phyloP scores from a whole-genome alignment of 2,888 invertebrate species.

The Creontiades dilutus region DNA sequence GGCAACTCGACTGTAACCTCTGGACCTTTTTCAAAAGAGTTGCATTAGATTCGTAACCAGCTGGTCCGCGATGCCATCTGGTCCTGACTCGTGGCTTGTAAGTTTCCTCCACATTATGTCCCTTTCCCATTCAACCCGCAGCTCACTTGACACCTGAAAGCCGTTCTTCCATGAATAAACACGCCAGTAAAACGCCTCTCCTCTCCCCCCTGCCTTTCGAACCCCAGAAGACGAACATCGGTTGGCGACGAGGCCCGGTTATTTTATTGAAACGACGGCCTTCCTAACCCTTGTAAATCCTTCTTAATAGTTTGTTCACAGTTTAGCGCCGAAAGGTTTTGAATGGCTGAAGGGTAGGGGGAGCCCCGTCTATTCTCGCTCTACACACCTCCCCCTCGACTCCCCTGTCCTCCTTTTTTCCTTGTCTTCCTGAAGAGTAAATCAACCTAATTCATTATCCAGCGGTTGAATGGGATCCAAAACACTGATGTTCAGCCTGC shows the following conservation, averaged over 20 bases:
- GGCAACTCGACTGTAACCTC: too few species aligned
- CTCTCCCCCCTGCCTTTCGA: neutral
- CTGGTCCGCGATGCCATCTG: neutral
- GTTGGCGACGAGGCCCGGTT: neutral
- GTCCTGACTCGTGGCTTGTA: neutral
- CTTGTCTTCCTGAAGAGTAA: conserved; percentile 32
- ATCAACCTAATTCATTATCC: conserved; percentile 63
- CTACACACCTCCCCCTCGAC: neutral
- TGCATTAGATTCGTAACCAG: neutral
- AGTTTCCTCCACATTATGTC: conserved; percentile 9
- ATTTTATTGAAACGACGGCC: conserved; percentile 12
- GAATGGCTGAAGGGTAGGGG: neutral
- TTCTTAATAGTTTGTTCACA: conserved; percentile 42
- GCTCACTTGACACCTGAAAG: conserved; percentile 13
- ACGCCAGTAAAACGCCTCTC: conserved; percentile 5
- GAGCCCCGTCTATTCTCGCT: conserved; percentile 4
- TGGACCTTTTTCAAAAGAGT: neutral
- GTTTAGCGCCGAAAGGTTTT: neutral
- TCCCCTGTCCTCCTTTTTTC: neutral
- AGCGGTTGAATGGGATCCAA: conserved; percentile 27
- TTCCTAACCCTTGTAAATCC: conserved; percentile 29
- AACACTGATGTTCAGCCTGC: conserved; percentile 11
- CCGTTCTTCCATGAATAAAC: conserved; percentile 34
- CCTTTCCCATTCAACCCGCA: neutral
- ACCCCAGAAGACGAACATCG: neutral